A percentile compares a stretch with the other conserved stretches of the same genome.
These are phyloP conservation scores for Bombyx mandarina DNA, from an alignment of 1,140 invertebrate species.

Conservation along the genomic window DNA sequence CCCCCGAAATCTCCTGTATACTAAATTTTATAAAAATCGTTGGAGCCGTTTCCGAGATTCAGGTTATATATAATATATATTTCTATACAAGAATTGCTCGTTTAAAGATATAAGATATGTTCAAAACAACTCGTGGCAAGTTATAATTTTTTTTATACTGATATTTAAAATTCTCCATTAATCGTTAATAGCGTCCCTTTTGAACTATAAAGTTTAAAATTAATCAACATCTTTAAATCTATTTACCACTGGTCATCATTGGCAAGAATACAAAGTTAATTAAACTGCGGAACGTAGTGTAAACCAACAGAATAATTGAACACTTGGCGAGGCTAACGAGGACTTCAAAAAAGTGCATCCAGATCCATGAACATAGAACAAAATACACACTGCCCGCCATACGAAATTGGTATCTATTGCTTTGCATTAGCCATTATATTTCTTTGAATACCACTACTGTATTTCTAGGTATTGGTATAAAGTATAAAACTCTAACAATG, in stretches of 20 bases:
- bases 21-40: no score
- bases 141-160: neutral
- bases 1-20: no score
- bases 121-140: neutral
- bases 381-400: conserved; percentile 10
- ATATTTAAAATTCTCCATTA: neutral
- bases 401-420: conserved; percentile 11
- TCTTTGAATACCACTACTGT: conserved; percentile 5
- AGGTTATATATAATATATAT: no score
- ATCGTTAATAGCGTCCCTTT: neutral
- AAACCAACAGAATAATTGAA: conserved; percentile 16
- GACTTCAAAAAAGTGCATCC: conserved; percentile 29
- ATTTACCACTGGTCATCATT: no score
- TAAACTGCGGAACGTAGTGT: conserved; percentile 4
- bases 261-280: neutral
- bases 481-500: conserved; percentile 44
- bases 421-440: conserved; percentile 15
- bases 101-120: no score
- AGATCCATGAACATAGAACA: conserved; percentile 25
- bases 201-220: neutral
- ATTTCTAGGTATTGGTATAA: conserved; percentile 34
- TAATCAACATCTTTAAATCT: neutral
- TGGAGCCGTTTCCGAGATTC: no score
- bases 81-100: no score
- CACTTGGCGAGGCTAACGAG: conserved; percentile 23